Evolutionary conservation across 2,113 vertebrate species (phyloP), one percentile per base, ranked within the genome.

Genomic region (Pycnonotus jocosus): DNA sequence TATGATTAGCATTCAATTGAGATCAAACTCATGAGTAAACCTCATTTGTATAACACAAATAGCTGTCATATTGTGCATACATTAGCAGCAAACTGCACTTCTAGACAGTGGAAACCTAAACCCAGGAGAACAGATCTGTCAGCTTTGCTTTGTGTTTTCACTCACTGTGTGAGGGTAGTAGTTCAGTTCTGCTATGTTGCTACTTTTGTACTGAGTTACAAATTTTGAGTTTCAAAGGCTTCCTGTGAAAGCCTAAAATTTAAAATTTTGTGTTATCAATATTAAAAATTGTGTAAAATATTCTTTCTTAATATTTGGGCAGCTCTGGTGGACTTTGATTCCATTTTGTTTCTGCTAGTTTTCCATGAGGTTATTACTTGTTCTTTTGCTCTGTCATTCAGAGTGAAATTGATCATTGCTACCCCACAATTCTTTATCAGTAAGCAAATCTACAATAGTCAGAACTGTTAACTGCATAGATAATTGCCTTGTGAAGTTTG

Each of bases 31-130:
- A 76, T 19, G 69, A 86, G 77, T 66, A 86, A 83, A 69, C 9
- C n/a, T 42, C 24, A 58, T 92, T 96, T 93, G 19, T 93, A 78
- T 64, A 86, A 65, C 50, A 77, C 33, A 85, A 90, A 93, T 81
- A 94, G 23, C 85, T 95, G 72, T 95, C 90, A 84, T 62, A 60
- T 8, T 51, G 22, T 76, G 51, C 24, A 51, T 77, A 92, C 24
- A 62, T 15, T 25, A 50, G 48, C 65, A 92, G 47, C 12, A 95
- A 74, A 71, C 15, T 13, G 65, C 3, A 4, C 5, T 83, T 28
- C 28, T 80, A 71, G 33, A 47, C 40, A 92, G 57, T 37, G 16
- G 28, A 92, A 96, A 77, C 4, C 17, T 33, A 89, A 88, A 40
- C 27, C 27, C n/a, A 54, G 14, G 65, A 86, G 80, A 90, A 28